phyloP scores from a whole-genome alignment of 1,140 invertebrate genomes.

The Triops cancriformis region DNA sequence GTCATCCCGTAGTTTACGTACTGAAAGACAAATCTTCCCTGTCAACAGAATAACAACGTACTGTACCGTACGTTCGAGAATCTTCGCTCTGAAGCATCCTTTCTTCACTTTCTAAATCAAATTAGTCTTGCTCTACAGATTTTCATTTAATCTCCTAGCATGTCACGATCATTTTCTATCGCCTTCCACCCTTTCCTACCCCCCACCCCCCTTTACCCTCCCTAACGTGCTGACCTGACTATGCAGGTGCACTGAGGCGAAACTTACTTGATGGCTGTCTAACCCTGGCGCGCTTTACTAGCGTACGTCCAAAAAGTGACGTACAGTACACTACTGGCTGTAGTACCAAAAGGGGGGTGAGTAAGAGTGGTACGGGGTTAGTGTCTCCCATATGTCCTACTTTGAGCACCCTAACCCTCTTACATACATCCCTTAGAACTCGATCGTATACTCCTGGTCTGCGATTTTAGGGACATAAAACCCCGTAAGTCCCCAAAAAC shows the following conservation, averaged over 20 bases:
- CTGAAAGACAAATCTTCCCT: no score
- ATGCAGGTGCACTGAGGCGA: slow-evolving; percentile 9
- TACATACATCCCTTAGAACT: not conserved
- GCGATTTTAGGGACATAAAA: no score
- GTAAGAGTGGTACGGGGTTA: no score
- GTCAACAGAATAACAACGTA: no score
- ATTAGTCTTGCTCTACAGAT: not conserved
- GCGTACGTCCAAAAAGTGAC: no score
- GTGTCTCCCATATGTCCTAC: not conserved
- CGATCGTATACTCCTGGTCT: not conserved
- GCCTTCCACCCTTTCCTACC: not conserved
- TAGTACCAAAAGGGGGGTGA: no score
- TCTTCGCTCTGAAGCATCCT: not conserved
- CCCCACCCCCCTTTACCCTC: not conserved
- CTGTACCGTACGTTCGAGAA: no score
- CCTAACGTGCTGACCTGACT: not conserved
- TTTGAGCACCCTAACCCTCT: not conserved
- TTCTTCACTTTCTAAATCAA: not conserved
- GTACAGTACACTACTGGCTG: no score
- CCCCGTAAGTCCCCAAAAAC: not conserved
- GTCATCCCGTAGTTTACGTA: no score
- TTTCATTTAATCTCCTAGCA: slow-evolving; percentile 6
- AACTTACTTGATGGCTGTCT: not conserved
- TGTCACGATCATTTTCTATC: slow-evolving; percentile 6
- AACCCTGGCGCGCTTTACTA: no score